These are phyloP conservation scores for Oncopeltus fasciatus DNA, from an alignment of 1,140 invertebrate species.

Conservation along the genomic window DNA sequence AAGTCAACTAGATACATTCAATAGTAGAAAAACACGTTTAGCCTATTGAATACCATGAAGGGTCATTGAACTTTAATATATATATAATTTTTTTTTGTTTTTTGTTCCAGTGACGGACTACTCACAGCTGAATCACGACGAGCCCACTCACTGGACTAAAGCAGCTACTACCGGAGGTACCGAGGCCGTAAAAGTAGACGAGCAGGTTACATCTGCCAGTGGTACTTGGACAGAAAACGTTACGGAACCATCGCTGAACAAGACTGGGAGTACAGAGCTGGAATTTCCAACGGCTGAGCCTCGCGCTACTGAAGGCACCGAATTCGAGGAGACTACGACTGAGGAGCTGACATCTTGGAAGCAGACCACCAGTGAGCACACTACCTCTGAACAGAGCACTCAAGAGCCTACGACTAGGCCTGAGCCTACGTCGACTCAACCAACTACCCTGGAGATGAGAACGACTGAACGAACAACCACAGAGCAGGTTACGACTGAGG, in stretches of 20 bases:
- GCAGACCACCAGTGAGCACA: too few relatives aligned
- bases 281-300: not conserved
- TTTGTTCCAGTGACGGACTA: conserved; percentile 22
- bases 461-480: not conserved
- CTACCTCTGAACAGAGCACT: too few relatives aligned
- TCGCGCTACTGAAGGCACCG: not conserved
- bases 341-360: not conserved
- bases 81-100: not conserved
- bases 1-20: too few relatives aligned
- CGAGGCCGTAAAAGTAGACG: not conserved
- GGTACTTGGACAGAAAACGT: not conserved
- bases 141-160: conserved; percentile 23
- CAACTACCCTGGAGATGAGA: not conserved
- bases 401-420: not conserved
- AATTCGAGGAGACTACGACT: not conserved
- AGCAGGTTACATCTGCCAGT: not conserved
- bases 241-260: not conserved
- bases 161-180: conserved; percentile 13
- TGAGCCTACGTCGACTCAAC: not conserved
- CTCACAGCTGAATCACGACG: conserved; percentile 23
- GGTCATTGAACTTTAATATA: too few relatives aligned
- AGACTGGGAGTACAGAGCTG: not conserved
- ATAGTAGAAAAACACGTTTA: too few relatives aligned
- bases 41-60: too few relatives aligned
- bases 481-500: not conserved